These are phyloP conservation scores for Bombus haemorrhoidalis DNA, from an alignment of 1,140 invertebrate genomes.

Conservation along the genomic window DNA sequence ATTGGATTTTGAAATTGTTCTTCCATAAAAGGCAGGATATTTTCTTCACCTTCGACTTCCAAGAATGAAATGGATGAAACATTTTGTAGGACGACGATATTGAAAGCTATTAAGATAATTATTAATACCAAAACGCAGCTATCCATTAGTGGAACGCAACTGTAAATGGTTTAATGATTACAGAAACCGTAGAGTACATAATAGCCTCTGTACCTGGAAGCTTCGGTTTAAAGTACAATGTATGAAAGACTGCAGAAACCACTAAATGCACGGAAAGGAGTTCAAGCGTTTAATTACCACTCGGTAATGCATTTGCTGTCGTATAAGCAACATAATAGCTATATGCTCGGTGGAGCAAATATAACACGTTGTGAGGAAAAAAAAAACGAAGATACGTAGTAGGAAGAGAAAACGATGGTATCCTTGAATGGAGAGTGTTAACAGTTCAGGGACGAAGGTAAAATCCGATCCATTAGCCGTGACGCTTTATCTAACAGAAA, in stretches of 20 bases:
- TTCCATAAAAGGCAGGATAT: neutral
- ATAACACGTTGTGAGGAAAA: neutral
- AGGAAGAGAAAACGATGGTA: neutral
- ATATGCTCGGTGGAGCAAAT: neutral
- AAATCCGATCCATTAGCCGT: neutral
- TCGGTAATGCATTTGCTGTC: neutral
- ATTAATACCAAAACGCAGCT: neutral
- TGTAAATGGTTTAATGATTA: neutral
- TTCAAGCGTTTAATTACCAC: slow-evolving; percentile 1
- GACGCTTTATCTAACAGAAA: neutral
- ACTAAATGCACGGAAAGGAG: neutral
- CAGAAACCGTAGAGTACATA: neutral
- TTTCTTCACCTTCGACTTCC: neutral
- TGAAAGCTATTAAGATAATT: neutral
- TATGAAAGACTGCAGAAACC: neutral
- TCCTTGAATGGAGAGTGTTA: neutral
- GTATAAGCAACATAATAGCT: neutral
- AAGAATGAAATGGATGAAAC: neutral
- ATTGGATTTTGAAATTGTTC: neutral
- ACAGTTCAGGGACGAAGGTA: neutral
- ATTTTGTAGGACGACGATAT: neutral
- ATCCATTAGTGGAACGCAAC: neutral
- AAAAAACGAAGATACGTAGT: neutral
- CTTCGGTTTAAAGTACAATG: neutral
- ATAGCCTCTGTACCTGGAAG: neutral